Base-by-base conservation (phyloP, 2,888 invertebrate species). In the Rhamnusium bicolor region DNA sequence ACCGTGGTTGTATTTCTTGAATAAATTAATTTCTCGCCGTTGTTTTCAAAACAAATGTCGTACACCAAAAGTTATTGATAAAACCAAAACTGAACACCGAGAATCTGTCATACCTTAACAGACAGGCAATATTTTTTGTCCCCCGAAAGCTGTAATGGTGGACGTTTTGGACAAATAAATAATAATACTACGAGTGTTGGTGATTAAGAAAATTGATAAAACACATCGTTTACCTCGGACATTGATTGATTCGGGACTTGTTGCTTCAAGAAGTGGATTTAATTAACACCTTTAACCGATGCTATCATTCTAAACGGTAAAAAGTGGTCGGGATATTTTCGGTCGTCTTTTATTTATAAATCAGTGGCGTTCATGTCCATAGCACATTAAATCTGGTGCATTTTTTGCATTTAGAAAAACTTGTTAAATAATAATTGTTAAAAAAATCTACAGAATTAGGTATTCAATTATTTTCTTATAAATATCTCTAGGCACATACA, bases 201-300 rank as follows among this genome's bases (percentile, higher is more conserved):
- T 79, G 84, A 84, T 84, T 82, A 82, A 81, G 80, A 80, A 83
- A 80, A 82, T 80, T 83, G 85, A 85, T 85, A 84, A 83, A 84
- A 82, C 78, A 83, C 82, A 80, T 80, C 80, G 79, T 83, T 83
- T 83, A 79, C 75, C 73, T 74, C 69, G 69, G 85, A 85, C 85
- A 81, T 78, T 85, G 85, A 85, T 85, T 83, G 85, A 85, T 85
- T 82, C 79, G 69, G 79, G 76, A 81, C 81, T 80, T 79, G 81
- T 79, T 80, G 79, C 77, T 76, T 75, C 74, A 76, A 81, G 81
- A 81, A 80, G 79, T 81, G 81, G 79, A 83, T 84, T 84, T 84
- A 84, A 84, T 84, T 84, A 84, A 83, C 84, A 83, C 84, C 83
- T 84, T 80, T 76, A 62, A 47, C 54, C 71, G 82, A 83, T 83